Conservation (phyloP, 2,888 invertebrate species). For the Conomelus anceps region DNA sequence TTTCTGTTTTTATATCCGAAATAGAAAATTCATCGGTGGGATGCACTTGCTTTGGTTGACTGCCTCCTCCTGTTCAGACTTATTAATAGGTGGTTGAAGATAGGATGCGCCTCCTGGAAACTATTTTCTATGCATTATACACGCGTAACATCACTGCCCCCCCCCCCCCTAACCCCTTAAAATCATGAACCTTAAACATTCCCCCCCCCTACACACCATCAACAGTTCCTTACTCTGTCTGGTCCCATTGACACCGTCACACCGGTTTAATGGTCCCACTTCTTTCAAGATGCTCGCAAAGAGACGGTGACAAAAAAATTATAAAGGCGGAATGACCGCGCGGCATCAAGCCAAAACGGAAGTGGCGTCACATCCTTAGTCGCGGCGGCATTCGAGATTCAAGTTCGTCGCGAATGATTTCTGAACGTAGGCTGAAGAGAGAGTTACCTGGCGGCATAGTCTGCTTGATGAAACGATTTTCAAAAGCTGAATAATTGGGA, state of each 20-base stretch:
- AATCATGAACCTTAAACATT: too few species aligned
- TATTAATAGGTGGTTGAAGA: neutral
- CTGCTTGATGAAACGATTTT: neutral
- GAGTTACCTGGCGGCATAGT: neutral
- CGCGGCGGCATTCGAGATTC: neutral
- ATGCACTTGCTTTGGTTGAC: neutral
- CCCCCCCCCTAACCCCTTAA: too few species aligned
- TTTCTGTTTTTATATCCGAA: neutral
- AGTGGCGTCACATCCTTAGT: slow-evolving; percentile 7
- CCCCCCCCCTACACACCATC: too few species aligned
- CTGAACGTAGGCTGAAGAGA: neutral
- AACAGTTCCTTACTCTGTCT: too few species aligned
- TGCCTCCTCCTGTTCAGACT: too few species aligned
- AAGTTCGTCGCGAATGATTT: neutral
- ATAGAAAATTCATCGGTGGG: neutral
- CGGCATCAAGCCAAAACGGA: slow-evolving; percentile 5
- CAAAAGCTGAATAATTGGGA: neutral
- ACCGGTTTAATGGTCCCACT: neutral
- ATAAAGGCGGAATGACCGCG: slow-evolving; percentile 7
- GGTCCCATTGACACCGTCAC: neutral
- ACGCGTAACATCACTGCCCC: neutral
- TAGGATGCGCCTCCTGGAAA: neutral
- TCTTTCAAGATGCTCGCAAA: neutral
- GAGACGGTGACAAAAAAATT: slow-evolving; percentile 5
- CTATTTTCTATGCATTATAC: neutral